Evolutionary conservation across 2,797 vertebrate genomes (phyloP), one percentile per base, ranked within the genome.

Genomic region (Odontamblyopus lacepedii): DNA sequence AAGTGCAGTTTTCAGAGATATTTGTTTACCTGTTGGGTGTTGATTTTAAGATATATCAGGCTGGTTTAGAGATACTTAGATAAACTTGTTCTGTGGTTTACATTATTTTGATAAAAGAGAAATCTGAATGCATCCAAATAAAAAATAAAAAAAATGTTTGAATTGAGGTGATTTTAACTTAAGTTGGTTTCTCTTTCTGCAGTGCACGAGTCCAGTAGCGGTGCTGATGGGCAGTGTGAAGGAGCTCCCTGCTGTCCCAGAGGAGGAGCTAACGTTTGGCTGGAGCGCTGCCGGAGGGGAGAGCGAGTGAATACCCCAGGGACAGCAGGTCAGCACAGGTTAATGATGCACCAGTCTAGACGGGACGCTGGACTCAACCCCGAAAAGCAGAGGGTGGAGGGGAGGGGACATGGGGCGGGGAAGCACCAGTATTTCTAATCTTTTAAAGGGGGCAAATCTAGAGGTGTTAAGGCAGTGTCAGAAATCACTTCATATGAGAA

Each of bases 181-280:
- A 2, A 88, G 90, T 89, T n/a, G 61, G 7, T 26, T 2, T 6
- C 4, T 29, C 26, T 60, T 60, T 59, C 30, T 59, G 56, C 56
- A 59, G 56, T 57, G 56, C 56, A 13, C 0, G 26, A 23, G 62
- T 41, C 72, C 81, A 87, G 91, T 93, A 44, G 12, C 44, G 91
- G 91, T 94, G 94, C 91, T 96, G 91, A 94, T 94, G 95, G 95
- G 93, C 93, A 78, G 94, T 93, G 93, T 92, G 86, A 75, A 86
- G 90, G 94, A 90, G 78, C 89, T 78, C 5, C 71, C 77, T 4
- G 44, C 2, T 78, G 85, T 94, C 96, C 94, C 95, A 9, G 16
- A 71, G 93, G 91, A 89, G 69, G 0, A 48, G 72, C 78, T 78
- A 62, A 76, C 75, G 77, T 74, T 83, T 78, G 75, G 76, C 86